Percentiles rank a stretch among this genome's conserved stretches.
These are phyloP conservation scores for Cyprinodon diabolis DNA, from an alignment of 2,797 vertebrate genomes.

Conservation along the genomic window DNA sequence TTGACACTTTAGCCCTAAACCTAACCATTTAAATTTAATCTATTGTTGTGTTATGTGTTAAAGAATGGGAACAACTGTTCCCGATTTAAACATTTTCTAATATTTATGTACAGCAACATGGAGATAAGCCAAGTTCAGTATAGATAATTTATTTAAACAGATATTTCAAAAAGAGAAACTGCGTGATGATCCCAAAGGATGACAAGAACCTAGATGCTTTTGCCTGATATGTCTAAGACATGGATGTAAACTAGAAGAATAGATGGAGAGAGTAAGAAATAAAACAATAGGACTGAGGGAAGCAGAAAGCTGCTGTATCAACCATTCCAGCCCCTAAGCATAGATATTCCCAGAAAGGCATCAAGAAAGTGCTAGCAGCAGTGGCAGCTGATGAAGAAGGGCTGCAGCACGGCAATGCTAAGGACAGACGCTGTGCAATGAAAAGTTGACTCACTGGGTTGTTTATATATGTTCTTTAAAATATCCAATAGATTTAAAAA, in stretches of 20 bases:
- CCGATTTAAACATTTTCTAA: not conserved
- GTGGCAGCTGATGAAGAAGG: constrained; percentile 79
- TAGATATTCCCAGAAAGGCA: constrained; percentile 90
- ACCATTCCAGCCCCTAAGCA: constrained; percentile 84
- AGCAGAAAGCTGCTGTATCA: constrained; percentile 78
- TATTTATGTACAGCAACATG: not conserved
- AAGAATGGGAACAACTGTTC: not conserved
- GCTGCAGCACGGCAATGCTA: constrained; percentile 35
- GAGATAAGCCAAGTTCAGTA: constrained; percentile 5
- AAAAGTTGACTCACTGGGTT: not conserved
- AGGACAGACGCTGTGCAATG: constrained; percentile 61
- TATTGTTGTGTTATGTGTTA: not conserved
- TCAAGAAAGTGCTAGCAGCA: constrained; percentile 87
- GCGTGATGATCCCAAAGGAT: not conserved
- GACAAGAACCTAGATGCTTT: not conserved
- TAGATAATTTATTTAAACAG: constrained; percentile 41
- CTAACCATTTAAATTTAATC: not conserved
- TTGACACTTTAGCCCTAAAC: too few species aligned
- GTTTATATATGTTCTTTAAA: not conserved
- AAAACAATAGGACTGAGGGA: not conserved
- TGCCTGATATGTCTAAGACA: constrained; percentile 19
- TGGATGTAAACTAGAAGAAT: not conserved
- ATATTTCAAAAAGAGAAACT: constrained; percentile 40
- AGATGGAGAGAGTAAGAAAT: not conserved
- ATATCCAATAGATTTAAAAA: not conserved